Evolutionary conservation across 2,888 invertebrate genomes (phyloP), one percentile per base, ranked within the genome.

Genomic region (Anagyrus pseudococci): DNA sequence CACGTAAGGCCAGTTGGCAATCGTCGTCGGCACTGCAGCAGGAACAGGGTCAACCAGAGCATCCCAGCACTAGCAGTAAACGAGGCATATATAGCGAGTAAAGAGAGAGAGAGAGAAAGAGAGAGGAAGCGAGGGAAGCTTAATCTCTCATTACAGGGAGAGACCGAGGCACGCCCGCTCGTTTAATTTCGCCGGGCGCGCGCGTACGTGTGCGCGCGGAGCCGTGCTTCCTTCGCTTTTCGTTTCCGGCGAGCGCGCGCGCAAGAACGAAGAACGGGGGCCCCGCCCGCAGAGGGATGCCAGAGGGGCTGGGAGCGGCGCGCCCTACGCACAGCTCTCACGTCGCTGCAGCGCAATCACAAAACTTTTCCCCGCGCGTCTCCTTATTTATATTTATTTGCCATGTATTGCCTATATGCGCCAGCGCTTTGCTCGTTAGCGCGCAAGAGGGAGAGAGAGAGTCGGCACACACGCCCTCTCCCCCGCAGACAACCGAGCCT

Each of bases 91-190:
- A n/a, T n/a, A n/a, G n/a, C n/a, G n/a, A n/a, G n/a, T n/a, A n/a
- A n/a, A n/a, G n/a, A n/a, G n/a, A n/a, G n/a, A n/a, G n/a, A n/a
- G n/a, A n/a, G n/a, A n/a, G n/a, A n/a, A n/a, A n/a, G 33, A 15
- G 48, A 19, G 43, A 58, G 29, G 46, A 20, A 19, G 19, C 26
- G 19, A 44, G 33, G n/a, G 15, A 26, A 47, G 33, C 54, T 54
- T 61, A 61, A 63, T 66, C 63, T 67, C 64, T 61, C 61, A 64
- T 64, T 67, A 61, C 29, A 48, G 23, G 25, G 41, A 25, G 26
- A 33, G 41, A 4, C 22, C 17, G 37, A 17, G 41, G 29, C 61
- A 44, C 56, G 46, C 50, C 46, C 15, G 17, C 7, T 23, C 48
- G 62, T 62, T 62, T 58, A 58, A 62, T 62, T 62, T 57, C 43